A percentile compares a stretch with the other conserved stretches of the same genome.
These are phyloP conservation scores for Chionoecetes opilio DNA, from an alignment of 1,140 invertebrate genomes.

Conservation along the genomic window DNA sequence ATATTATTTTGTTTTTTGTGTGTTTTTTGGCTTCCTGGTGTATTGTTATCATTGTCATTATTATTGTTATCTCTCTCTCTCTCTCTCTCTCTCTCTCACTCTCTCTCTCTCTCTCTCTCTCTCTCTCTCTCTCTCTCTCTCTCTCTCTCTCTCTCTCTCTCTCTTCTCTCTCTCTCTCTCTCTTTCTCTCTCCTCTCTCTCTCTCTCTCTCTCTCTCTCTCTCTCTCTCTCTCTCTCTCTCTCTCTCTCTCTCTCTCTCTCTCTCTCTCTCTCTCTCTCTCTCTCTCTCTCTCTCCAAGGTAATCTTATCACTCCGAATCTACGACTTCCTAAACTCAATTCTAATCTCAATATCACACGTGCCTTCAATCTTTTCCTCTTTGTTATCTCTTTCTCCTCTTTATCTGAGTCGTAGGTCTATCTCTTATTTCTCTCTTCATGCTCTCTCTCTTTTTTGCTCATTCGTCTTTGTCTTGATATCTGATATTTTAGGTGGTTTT, in stretches of 20 bases:
- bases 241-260: constrained; percentile 27
- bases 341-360: background rate
- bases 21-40: too few species aligned
- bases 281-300: background rate
- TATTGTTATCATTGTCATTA: too few species aligned
- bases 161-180: constrained; percentile 2
- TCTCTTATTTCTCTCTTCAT: background rate
- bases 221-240: constrained; percentile 27
- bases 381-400: background rate
- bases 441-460: background rate
- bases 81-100: too few species aligned
- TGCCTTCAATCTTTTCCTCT: background rate
- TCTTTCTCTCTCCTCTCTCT: constrained; percentile 18
- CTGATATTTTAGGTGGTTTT: background rate
- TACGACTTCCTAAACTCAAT: constrained; percentile 18
- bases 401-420: background rate
- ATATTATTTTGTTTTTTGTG: too few species aligned
- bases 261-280: constrained; percentile 27
- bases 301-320: constrained; percentile 21
- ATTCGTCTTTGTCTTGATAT: background rate
- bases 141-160: too few species aligned
- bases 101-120: too few species aligned
- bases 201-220: constrained; percentile 5
- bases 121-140: too few species aligned
- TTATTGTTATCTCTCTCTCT: too few species aligned